phyloP scores from a whole-genome alignment of 2,888 invertebrate genomes.

The Caenorhabditis sp. region DNA sequence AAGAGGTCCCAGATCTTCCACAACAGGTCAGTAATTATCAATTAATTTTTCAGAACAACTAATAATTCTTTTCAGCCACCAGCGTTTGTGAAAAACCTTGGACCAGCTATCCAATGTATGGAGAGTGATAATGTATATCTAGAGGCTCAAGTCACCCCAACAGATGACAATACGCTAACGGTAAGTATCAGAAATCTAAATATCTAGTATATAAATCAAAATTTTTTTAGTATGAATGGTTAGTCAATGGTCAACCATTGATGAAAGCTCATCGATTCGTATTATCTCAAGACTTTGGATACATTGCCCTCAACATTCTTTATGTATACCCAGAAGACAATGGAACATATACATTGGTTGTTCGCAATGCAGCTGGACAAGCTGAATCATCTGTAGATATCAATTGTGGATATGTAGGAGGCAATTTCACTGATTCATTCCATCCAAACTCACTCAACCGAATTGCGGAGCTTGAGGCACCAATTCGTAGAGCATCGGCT shows the following conservation, averaged over 20 bases:
- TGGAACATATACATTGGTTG: constrained; percentile 80
- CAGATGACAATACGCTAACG: constrained; percentile 72
- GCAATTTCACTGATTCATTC: constrained; percentile 82
- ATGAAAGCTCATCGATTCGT: constrained; percentile 79
- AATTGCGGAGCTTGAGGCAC: constrained; percentile 84
- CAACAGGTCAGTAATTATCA: constrained; percentile 53
- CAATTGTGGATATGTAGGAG: constrained; percentile 69
- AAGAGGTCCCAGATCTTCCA: constrained; percentile 61
- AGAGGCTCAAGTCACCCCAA: constrained; percentile 73
- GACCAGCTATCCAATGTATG: constrained; percentile 64
- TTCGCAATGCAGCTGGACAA: constrained; percentile 88
- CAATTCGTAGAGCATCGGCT: constrained; percentile 77
- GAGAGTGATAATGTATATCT: constrained; percentile 74
- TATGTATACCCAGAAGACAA: constrained; percentile 97
- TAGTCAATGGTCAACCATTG: constrained; percentile 90
- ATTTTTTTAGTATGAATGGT: constrained; percentile 85
- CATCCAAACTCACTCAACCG: constrained; percentile 90
- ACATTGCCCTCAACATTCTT: constrained; percentile 91
- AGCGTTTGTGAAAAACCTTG: constrained; percentile 63
- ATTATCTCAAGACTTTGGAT: constrained; percentile 86
- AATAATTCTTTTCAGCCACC: constrained; percentile 48
- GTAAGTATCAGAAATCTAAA: too few species aligned
- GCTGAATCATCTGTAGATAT: constrained; percentile 85
- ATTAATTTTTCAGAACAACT: too few species aligned
- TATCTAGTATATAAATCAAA: constrained; percentile 37